Evolutionary conservation across 2,888 invertebrate species (phyloP), one percentile per base, ranked within the genome.

Genomic region (Beris morrisii): DNA sequence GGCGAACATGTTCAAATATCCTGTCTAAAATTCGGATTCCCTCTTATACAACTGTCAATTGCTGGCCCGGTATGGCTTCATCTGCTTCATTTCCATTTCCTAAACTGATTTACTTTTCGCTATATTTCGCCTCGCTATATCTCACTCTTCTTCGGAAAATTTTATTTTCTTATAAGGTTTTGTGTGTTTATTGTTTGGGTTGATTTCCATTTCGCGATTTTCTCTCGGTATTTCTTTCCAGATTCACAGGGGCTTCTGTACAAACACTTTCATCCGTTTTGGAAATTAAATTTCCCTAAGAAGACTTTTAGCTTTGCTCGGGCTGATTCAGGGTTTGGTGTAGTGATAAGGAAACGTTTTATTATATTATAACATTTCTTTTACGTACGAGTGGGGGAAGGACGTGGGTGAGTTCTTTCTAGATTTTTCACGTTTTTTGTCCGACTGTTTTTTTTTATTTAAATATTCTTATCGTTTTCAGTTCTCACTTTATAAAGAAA

Each of bases 201-300:
- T 38, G 38, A 38, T 61, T 52, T 61, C 43, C 70, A 69, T 70
- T 69, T 69, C 59, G 66, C 66, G 58, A 64, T 48, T 61, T 66
- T 53, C 44, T 63, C 22, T 22, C 22, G 22, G 28, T 31, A 45
- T 48, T 43, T 54, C 32, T 50, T 38, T 65, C 9, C 55, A 52
- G 32, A 52, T 61, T 5, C 30, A 7, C 32, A 15, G 74, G 67
- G 79, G 80, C 78, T 79, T 79, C 78, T 53, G 9, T 11, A 76
- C 76, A 79, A 79, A 80, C 80, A 79, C 80, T 79, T 79, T 79
- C 79, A 79, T 79, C 80, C 75, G 79, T 79, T 79, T 79, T 79
- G 75, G 74, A 79, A 79, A 78, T 78, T 78, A 78, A 75, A 75
- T 69, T 69, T 64, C 59, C 66, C 57, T 69, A 69, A 66, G 68